Base-by-base conservation (phyloP, 1,140 invertebrate genomes). In the Macrotrachela quadricornifera region DNA sequence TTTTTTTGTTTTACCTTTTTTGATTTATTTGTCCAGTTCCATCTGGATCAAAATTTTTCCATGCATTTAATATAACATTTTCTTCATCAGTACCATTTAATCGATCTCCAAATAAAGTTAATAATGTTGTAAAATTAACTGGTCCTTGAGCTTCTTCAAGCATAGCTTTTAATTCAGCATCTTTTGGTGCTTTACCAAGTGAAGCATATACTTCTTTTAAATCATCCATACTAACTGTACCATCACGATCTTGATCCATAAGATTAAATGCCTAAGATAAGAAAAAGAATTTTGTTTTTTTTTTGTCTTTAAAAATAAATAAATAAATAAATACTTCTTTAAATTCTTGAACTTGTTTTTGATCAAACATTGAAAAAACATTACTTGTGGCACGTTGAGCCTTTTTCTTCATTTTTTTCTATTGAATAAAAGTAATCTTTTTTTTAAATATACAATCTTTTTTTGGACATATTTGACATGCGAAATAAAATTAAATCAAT, bases 81-180 rank as follows among this genome's bases (percentile, higher is more conserved):
- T 95, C 90, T 54, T 91, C 85, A 71, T 94, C 90, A 59, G 78
- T 73, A 57, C 59, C 59, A 42, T 49, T 45, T 12, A 59, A 30
- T 47, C 59, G 59, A 45, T 78, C 79, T 66, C 83, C 86, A 74
- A 91, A 92, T 57, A 92, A 78, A 62, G 80, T 84, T 59, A 92
- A 74, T 64, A 90, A 76, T 72, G 86, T 83, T 61, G 86, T 91
- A 77, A 91, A 91, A 76, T 88, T 91, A 74, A 91, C 82, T 62
- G 85, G 85, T 62, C 82, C 86, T 50, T 84, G 75, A 46, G 83
- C 84, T 73, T 92, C 86, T 59, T 75, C 74, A 57, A 90, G 70
- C 85, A 91, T 90, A 59, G 82, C 78, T 57, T 90, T 84, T 56
- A 91, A 73, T 71, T 91, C 85, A 69, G 85, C 83, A 63, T 91